Percentiles rank a stretch among this genome's conserved stretches.
phyloP scores from a whole-genome alignment of 2,113 vertebrate species.

The Pluvialis apricaria region DNA sequence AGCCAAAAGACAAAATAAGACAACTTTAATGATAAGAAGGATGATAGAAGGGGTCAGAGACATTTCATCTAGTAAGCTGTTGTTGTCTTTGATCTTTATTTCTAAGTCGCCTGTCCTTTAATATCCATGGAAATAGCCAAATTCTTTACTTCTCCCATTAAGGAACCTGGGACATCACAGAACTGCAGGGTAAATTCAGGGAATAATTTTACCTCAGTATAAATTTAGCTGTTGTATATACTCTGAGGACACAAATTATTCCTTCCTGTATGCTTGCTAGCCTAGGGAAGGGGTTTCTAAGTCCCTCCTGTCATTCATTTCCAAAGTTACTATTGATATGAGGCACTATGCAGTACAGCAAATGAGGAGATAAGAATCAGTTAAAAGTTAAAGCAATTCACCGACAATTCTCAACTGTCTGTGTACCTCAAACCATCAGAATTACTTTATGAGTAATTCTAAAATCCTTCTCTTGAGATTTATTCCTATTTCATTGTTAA shows the following conservation, averaged over 20 bases:
- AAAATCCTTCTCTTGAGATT: neutral
- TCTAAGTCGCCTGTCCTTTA: neutral
- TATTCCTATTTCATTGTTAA: neutral
- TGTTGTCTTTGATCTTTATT: neutral
- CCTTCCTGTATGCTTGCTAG: neutral
- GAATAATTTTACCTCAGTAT: neutral
- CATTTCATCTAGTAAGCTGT: neutral
- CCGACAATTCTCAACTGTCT: neutral
- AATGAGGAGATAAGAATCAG: neutral
- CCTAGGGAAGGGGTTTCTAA: neutral
- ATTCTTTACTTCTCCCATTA: neutral
- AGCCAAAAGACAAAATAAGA: neutral
- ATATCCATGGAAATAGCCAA: neutral
- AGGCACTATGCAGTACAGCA: neutral
- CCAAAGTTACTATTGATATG: neutral
- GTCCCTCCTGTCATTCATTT: neutral
- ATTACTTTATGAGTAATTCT: neutral
- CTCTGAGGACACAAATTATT: neutral
- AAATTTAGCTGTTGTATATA: neutral
- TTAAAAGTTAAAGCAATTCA: neutral
- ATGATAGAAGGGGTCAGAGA: neutral
- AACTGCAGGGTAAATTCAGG: neutral
- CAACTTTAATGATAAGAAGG: neutral
- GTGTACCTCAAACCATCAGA: neutral
- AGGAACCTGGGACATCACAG: neutral